These are phyloP conservation scores for Collichthys lucidus DNA, from an alignment of 2,113 vertebrate genomes.

Conservation along the genomic window DNA sequence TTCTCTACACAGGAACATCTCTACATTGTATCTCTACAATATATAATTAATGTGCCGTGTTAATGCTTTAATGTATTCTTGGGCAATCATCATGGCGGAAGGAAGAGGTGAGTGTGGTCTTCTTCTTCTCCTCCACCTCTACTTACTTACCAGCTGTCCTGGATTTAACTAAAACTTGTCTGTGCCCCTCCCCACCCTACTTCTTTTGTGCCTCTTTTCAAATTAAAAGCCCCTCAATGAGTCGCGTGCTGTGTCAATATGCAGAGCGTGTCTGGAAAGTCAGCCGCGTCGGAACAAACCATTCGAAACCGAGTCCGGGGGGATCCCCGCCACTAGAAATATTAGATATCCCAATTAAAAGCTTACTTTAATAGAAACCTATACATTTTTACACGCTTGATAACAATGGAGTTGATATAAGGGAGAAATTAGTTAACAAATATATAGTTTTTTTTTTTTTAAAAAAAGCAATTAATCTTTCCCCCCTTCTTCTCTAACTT, in stretches of 20 bases:
- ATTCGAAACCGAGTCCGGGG: background rate
- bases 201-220: constrained; percentile 37
- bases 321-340: accelerated
- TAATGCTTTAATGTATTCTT: background rate
- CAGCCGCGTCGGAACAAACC: constrained; percentile 59
- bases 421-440: accelerated
- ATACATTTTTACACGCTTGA: accelerated
- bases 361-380: accelerated
- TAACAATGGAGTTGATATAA: accelerated
- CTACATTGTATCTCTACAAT: background rate
- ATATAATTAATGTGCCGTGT: no score
- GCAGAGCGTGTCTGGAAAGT: constrained; percentile 63
- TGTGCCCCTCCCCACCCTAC: constrained; percentile 30
- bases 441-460: accelerated
- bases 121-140: constrained; percentile 19
- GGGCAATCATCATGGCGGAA: constrained; percentile 2
- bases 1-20: background rate
- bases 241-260: constrained; percentile 70
- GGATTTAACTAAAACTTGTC: constrained; percentile 25
- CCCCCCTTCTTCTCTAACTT: constrained; percentile 6
- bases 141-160: constrained; percentile 78
- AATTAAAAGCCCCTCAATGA: constrained; percentile 39
- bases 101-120: constrained; percentile 11
- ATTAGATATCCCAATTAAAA: background rate
- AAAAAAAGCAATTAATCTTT: accelerated